Conservation (phyloP, 2,797 vertebrate species). For the Morelia viridis region DNA sequence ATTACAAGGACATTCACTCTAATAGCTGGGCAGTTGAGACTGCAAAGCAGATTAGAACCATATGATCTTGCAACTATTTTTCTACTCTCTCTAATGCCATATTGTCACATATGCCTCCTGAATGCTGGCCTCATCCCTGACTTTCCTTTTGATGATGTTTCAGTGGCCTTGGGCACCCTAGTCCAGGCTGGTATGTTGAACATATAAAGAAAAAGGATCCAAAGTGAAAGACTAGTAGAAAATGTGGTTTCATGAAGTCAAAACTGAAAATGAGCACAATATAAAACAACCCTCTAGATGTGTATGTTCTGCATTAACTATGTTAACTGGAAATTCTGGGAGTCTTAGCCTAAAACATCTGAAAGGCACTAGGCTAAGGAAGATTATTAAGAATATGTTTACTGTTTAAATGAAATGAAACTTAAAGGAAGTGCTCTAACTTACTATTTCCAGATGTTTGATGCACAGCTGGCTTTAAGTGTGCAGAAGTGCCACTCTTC, state of each 20-base stretch:
- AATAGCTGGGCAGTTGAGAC: neutral
- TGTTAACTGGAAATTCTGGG: too few species aligned
- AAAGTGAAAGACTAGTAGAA: neutral
- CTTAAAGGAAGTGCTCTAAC: neutral
- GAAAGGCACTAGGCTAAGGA: too few species aligned
- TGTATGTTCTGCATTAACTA: neutral
- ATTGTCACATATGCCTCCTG: neutral
- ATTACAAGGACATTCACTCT: neutral
- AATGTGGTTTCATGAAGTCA: neutral
- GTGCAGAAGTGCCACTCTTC: neutral
- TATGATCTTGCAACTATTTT: slow-evolving; percentile 2
- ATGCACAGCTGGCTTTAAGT: neutral
- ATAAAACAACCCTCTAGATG: neutral
- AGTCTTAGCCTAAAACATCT: too few species aligned
- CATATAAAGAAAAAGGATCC: neutral
- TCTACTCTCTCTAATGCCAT: neutral
- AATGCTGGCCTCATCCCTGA: neutral
- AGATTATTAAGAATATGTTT: neutral
- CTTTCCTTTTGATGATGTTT: neutral
- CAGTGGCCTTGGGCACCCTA: neutral
- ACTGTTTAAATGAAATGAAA: neutral
- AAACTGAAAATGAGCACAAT: neutral
- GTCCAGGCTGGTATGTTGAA: neutral
- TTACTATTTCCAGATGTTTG: neutral
- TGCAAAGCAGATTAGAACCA: neutral